These are phyloP conservation scores for Cyanoderma ruficeps DNA, from an alignment of 2,113 vertebrate genomes.

Conservation along the genomic window DNA sequence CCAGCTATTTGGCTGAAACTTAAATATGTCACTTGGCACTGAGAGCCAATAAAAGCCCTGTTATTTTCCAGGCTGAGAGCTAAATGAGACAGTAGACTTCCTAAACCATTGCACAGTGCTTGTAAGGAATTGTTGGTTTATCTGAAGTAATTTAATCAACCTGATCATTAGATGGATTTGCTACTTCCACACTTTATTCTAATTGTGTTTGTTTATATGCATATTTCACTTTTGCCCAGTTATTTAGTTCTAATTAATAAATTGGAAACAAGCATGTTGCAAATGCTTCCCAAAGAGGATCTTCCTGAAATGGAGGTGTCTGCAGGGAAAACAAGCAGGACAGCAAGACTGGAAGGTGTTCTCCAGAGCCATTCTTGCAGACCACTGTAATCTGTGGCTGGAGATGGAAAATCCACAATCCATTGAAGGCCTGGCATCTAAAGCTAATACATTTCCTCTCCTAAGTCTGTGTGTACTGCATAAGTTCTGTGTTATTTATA, in stretches of 20 bases:
- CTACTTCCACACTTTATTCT: conserved; percentile 29
- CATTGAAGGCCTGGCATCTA: not conserved
- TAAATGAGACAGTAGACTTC: conserved; percentile 14
- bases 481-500: not conserved
- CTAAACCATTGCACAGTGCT: conserved; percentile 13
- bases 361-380: not conserved
- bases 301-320: not conserved
- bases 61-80: conserved; percentile 46
- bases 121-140: conserved; percentile 56
- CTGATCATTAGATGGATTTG: conserved; percentile 44
- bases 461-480: not conserved
- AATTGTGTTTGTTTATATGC: conserved; percentile 41
- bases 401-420: not conserved
- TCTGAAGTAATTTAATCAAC: conserved; percentile 51
- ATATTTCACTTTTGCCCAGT: conserved; percentile 17
- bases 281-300: not conserved
- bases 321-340: not conserved
- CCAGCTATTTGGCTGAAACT: conserved; percentile 61
- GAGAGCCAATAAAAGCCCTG: conserved; percentile 33
- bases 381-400: not conserved
- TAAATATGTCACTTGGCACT: conserved; percentile 57
- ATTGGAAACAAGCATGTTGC: not conserved
- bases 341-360: rapidly evolving
- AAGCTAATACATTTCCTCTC: not conserved
- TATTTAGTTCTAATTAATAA: conserved; percentile 50